These are phyloP conservation scores for Drosophila colorata DNA, from an alignment of 2,888 invertebrate genomes.

Conservation along the genomic window DNA sequence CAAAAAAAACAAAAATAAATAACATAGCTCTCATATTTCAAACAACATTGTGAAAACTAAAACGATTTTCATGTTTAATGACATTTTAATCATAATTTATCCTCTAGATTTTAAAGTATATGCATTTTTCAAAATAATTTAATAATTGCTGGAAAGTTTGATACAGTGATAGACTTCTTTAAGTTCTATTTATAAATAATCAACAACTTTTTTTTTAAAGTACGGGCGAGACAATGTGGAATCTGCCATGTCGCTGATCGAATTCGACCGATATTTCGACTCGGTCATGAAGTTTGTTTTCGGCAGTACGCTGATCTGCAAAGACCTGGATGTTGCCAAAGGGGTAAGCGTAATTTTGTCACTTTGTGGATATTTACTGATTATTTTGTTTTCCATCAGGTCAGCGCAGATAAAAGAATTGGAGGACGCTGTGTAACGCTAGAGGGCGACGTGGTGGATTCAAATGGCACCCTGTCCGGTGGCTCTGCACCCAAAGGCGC, in stretches of 20 bases:
- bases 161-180: too few relatives aligned
- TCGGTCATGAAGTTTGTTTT: constrained; percentile 95
- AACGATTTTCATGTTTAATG: too few relatives aligned
- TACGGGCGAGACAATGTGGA: constrained; percentile 93
- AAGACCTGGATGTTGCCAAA: constrained; percentile 92
- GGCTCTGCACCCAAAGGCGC: constrained; percentile 89
- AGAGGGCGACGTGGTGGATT: constrained; percentile 96
- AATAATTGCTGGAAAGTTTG: too few relatives aligned
- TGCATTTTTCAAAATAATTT: too few relatives aligned
- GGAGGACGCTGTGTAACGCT: constrained; percentile 92
- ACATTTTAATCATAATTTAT: too few relatives aligned
- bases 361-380: background rate
- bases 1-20: too few relatives aligned
- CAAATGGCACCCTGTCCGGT: constrained; percentile 95
- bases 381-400: constrained; percentile 77
- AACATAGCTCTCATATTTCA: too few relatives aligned
- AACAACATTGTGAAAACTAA: too few relatives aligned
- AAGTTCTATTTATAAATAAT: constrained; percentile 63
- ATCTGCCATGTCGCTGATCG: constrained; percentile 92
- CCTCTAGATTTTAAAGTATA: too few relatives aligned
- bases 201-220: constrained; percentile 78
- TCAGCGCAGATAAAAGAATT: constrained; percentile 91
- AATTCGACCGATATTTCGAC: constrained; percentile 88
- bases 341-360: constrained; percentile 73
- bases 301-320: constrained; percentile 94